phyloP scores from a whole-genome alignment of 2,888 invertebrate genomes.

The Odontocerum albicorne region DNA sequence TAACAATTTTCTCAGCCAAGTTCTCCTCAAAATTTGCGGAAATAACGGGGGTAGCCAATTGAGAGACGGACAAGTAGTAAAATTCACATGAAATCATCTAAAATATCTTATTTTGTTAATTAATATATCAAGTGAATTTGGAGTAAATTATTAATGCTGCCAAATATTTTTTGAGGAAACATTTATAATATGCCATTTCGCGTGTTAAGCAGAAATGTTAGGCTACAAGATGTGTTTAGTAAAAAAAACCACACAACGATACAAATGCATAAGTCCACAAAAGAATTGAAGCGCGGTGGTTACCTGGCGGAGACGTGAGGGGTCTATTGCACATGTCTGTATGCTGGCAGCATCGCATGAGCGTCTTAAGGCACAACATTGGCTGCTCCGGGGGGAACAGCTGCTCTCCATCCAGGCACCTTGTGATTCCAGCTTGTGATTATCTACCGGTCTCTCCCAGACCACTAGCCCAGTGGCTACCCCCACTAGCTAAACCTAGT shows the following conservation, averaged over 20 bases:
- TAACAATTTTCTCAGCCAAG: background rate
- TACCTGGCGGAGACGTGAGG: constrained; percentile 31
- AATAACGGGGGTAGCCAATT: constrained; percentile 44
- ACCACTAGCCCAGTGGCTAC: constrained; percentile 1
- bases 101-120: constrained; percentile 54
- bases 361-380: constrained; percentile 49
- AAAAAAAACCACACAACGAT: constrained; percentile 9
- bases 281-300: background rate
- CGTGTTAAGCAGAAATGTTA: constrained; percentile 12
- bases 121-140: constrained; percentile 57
- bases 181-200: constrained; percentile 4
- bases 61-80: no score
- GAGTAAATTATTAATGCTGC: constrained; percentile 37
- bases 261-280: constrained; percentile 14
- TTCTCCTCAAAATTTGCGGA: constrained; percentile 1
- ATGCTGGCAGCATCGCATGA: constrained; percentile 56
- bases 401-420: constrained; percentile 54
- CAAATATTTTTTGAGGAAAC: constrained; percentile 3
- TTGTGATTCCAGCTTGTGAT: constrained; percentile 38
- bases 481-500: no score
- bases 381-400: constrained; percentile 66
- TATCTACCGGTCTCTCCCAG: background rate
- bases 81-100: no score
- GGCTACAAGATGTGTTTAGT: constrained; percentile 11
- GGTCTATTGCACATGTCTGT: constrained; percentile 61